Evolutionary conservation across 2,888 invertebrate genomes (phyloP).

Genomic region (Morpho helenor): DNA sequence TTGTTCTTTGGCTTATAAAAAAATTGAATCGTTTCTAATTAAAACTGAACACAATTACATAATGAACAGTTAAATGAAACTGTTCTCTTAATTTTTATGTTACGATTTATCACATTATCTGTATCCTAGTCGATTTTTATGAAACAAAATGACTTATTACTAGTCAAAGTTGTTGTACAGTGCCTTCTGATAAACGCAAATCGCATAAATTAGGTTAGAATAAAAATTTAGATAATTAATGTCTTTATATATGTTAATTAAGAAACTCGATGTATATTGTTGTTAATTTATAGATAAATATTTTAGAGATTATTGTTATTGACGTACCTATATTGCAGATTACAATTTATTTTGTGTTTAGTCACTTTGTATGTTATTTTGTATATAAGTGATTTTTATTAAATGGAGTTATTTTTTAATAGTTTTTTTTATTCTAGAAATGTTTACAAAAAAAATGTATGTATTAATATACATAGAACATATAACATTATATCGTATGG

Average conservation of each 20-base stretch:
- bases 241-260: neutral
- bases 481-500: neutral
- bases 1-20: too few relatives aligned
- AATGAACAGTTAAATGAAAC: too few relatives aligned
- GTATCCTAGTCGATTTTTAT: conserved; percentile 12
- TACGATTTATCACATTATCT: too few relatives aligned
- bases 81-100: too few relatives aligned
- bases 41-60: too few relatives aligned
- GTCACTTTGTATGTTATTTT: conserved; percentile 18
- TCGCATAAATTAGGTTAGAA: conserved; percentile 7
- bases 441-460: neutral
- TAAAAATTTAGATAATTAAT: neutral
- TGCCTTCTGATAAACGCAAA: conserved; percentile 13
- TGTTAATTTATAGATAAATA: conserved; percentile 8
- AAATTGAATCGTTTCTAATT: too few relatives aligned
- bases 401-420: conserved; percentile 8
- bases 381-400: conserved; percentile 15
- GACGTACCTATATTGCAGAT: conserved; percentile 10
- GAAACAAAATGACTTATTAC: conserved; percentile 3
- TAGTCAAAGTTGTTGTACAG: conserved; percentile 17
- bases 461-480: neutral
- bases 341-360: neutral
- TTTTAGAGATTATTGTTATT: conserved; percentile 28
- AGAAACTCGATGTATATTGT: neutral
- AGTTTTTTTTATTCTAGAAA: conserved; percentile 4